Evolutionary conservation across 2,888 invertebrate species (phyloP), one percentile per base, ranked within the genome.

Genomic region (Xanthorhoe designata): DNA sequence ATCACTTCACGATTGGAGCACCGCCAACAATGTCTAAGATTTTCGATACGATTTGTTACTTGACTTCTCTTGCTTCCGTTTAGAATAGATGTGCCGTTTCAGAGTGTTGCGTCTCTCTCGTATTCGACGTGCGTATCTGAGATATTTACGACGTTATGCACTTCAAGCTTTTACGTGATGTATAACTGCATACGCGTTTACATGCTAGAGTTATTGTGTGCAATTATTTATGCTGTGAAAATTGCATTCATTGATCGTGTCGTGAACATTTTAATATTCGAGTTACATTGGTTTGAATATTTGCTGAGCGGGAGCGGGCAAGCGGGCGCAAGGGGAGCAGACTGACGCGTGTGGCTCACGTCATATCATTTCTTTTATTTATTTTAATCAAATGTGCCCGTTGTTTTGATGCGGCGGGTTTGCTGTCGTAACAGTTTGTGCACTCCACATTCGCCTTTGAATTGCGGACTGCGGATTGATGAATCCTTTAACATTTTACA

Each of bases 401-500:
- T 89, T 90, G 86, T 91, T 89, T 87, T 88, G 88, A 87, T 86
- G 85, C 80, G 79, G 83, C 78, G 84, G 81, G 86, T 88, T 87
- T 85, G 83, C 84, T 84, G 85, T 84, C 81, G 83, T 82, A 84
- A 85, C 86, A 87, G 87, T 87, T 87, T 88, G 88, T 85, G 83
- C 78, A 76, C 75, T 81, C 83, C 82, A 86, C 82, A 87, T 87
- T 87, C 86, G 82, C 77, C 86, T 87, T 87, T 90, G 91, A 90
- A 91, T 90, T 90, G 88, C 89, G 81, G 82, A 86, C 81, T 81
- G 85, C 79, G 84, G 86, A 86, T 87, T 90, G 90, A 91, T 91
- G 92, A 91, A 91, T 91, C 88, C 86, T 90, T 91, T 88, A 89
- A 90, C 87, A 90, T 92, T 92, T 91, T 91, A 91, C 90, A 91